These are phyloP conservation scores for Sceloporus tristichus DNA, from an alignment of 2,113 vertebrate species.

Conservation along the genomic window DNA sequence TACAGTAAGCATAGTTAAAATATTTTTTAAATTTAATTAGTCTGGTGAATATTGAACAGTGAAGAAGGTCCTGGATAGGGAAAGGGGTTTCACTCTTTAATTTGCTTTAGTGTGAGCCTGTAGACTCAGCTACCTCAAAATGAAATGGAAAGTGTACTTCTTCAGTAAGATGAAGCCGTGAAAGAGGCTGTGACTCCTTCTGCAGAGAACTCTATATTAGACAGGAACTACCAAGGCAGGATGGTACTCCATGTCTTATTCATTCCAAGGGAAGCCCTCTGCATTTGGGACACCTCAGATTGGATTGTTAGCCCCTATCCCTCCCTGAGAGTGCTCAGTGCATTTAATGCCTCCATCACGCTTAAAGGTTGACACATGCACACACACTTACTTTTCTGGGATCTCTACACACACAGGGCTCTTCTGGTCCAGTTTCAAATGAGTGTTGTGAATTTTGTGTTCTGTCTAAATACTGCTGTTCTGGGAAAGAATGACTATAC, in stretches of 20 bases:
- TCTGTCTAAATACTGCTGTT: background rate
- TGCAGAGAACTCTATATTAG: background rate
- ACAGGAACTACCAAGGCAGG: background rate
- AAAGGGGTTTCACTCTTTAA: too few relatives aligned
- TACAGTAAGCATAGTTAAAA: too few relatives aligned
- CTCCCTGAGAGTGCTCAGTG: background rate
- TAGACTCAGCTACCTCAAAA: too few relatives aligned
- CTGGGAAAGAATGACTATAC: too few relatives aligned
- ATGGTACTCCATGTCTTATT: background rate
- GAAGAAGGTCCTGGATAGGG: too few relatives aligned
- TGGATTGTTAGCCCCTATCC: background rate
- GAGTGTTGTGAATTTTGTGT: background rate
- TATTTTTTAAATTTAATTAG: too few relatives aligned
- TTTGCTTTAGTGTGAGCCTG: too few relatives aligned
- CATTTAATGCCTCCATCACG: too few relatives aligned
- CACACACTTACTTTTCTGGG: background rate
- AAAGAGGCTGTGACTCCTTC: background rate
- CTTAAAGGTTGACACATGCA: background rate
- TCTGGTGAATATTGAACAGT: too few relatives aligned
- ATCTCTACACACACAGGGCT: background rate
- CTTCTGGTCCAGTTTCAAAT: background rate
- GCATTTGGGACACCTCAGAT: background rate
- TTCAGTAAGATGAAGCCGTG: background rate
- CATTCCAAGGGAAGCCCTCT: background rate
- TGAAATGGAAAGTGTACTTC: background rate